Base-by-base conservation (phyloP, 2,888 invertebrate genomes). In the Noctua janthina region DNA sequence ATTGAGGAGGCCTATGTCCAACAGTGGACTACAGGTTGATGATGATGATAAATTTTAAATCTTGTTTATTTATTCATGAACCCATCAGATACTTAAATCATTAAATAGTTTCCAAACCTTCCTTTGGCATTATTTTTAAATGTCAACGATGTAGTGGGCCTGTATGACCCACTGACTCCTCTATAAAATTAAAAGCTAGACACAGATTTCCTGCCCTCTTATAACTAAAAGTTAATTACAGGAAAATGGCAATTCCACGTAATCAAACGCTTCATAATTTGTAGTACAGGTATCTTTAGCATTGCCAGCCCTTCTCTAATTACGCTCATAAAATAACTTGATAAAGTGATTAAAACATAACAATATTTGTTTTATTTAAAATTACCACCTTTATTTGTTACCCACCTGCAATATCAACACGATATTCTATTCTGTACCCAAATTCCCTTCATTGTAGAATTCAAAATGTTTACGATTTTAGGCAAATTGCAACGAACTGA, bases 51-150 rank as follows among this genome's bases (percentile, higher is more conserved):
- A 46, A 46, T 49, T 49, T 49, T 15, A 49, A n/a, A 15, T 8
- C 15, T 43, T 43, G 10, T 49, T 46, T 23, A 35, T 59, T 35
- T 39, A 62, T 54, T 59, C 17, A 54, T n/a, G n/a, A 76, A 23
- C 46, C 7, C 23, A 78, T 64, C 56, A 51, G 59, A 23, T 49
- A 51, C 2, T 72, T 62, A 51, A 59, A 73, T 73, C 20, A 54
- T 76, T 62, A 17, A 69, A 73, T 54, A 3, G 23, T 79, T 76
- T 43, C 29, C 29, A 68, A 76, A 87, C 59, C 20, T 13, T 46
- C 39, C n/a, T 70, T 66, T 87, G 76, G 62, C 74, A 84, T 83
- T 83, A 51, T 54, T 2, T 15, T 35, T 62, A 29, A 85, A 85
- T 87, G 84, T 84, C 79, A 87, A 62, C 73, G 23, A 51, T 49